A percentile compares a stretch with the other conserved stretches of the same genome.
Conservation (phyloP, 2,797 vertebrate genomes). For the Scarus forsteni region DNA sequence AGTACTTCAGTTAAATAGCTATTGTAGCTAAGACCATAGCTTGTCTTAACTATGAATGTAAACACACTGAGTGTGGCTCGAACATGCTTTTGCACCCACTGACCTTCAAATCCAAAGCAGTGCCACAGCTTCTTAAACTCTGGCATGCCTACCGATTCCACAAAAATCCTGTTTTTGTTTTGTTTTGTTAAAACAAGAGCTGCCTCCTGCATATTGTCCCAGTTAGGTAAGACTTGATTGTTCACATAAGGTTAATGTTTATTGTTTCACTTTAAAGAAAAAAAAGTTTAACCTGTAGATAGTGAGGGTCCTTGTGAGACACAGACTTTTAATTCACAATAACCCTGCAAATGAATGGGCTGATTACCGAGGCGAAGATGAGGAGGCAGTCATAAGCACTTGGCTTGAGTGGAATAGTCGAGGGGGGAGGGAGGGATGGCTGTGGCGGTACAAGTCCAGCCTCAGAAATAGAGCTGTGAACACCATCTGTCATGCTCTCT, state of each 20-base stretch:
- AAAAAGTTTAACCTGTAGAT: constrained; percentile 66
- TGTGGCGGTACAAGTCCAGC: constrained; percentile 88
- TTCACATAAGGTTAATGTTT: not conserved
- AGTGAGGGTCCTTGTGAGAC: constrained; percentile 60
- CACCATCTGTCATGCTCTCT: constrained; percentile 90
- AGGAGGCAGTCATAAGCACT: constrained; percentile 82
- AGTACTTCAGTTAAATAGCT: too few species aligned
- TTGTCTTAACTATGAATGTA: too few species aligned
- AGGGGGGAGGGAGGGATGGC: constrained; percentile 54
- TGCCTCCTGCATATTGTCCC: too few species aligned
- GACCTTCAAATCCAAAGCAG: too few species aligned
- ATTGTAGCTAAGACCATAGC: too few species aligned
- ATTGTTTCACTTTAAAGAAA: constrained; percentile 9
- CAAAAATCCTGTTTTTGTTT: too few species aligned
- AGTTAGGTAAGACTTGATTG: too few species aligned
- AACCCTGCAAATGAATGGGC: constrained; percentile 83
- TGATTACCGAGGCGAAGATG: constrained; percentile 80
- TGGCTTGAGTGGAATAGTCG: constrained; percentile 81
- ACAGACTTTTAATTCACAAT: constrained; percentile 81
- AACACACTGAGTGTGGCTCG: too few species aligned
- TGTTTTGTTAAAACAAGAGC: too few species aligned
- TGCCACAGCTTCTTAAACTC: too few species aligned
- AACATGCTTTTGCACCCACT: too few species aligned
- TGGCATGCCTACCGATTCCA: too few species aligned
- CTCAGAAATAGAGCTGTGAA: constrained; percentile 92